Conservation (phyloP, 2,888 invertebrate species). For the Brenthis hecate region DNA sequence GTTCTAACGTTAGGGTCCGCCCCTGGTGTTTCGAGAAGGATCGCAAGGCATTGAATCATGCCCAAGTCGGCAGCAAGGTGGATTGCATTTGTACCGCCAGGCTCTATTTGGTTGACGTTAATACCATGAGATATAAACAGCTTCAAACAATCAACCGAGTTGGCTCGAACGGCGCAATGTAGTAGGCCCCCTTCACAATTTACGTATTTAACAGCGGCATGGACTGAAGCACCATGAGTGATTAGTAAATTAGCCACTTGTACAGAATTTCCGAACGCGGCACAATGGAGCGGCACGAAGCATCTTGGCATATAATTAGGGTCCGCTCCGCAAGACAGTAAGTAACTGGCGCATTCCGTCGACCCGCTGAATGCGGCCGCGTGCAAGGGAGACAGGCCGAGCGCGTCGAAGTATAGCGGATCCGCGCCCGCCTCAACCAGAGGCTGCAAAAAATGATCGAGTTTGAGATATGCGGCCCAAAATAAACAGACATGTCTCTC, state of each 20-base stretch:
- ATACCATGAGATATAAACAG: slow-evolving; percentile 89
- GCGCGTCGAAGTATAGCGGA: slow-evolving; percentile 86
- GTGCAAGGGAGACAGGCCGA: slow-evolving; percentile 89
- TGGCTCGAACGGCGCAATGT: slow-evolving; percentile 93
- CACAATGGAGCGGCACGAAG: slow-evolving; percentile 93
- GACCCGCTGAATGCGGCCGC: slow-evolving; percentile 91
- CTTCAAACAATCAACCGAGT: slow-evolving; percentile 89
- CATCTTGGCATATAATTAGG: slow-evolving; percentile 87
- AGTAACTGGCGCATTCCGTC: slow-evolving; percentile 85
- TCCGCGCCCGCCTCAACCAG: slow-evolving; percentile 87
- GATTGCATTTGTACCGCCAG: slow-evolving; percentile 89
- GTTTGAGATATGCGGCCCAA: slow-evolving; percentile 88
- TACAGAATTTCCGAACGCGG: slow-evolving; percentile 93
- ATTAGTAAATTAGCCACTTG: slow-evolving; percentile 91
- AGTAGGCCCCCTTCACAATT: slow-evolving; percentile 89
- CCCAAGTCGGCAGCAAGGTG: slow-evolving; percentile 92
- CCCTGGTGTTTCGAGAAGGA: slow-evolving; percentile 88
- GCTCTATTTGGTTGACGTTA: slow-evolving; percentile 88
- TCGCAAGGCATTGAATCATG: slow-evolving; percentile 87
- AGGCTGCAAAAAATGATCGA: slow-evolving; percentile 84
- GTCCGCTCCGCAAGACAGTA: slow-evolving; percentile 86
- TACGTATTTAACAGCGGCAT: slow-evolving; percentile 84
- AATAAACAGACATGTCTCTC: slow-evolving; percentile 88
- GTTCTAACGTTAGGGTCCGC: slow-evolving; percentile 87
- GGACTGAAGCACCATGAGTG: slow-evolving; percentile 86